Evolutionary conservation across 2,888 invertebrate genomes (phyloP).

Genomic region (Drosophila peninsularis): DNA sequence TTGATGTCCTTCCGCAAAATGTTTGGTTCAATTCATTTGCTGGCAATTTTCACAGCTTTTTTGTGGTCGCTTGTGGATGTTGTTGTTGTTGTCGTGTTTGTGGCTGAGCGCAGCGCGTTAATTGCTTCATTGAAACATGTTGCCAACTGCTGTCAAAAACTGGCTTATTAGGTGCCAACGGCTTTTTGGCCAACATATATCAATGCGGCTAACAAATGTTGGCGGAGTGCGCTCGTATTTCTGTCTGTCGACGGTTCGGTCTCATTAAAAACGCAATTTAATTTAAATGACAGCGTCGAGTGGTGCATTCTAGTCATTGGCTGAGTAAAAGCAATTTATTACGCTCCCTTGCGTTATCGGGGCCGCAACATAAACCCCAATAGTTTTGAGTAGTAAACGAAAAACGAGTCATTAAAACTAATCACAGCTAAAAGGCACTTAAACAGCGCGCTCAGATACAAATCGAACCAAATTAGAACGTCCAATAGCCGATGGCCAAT

Average conservation of each 20-base stretch:
- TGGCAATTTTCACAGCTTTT: slow-evolving; percentile 59
- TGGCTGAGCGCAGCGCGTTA: slow-evolving; percentile 49
- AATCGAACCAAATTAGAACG: slow-evolving; percentile 69
- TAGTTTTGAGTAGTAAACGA: slow-evolving; percentile 15
- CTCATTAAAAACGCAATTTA: slow-evolving; percentile 74
- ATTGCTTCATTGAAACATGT: slow-evolving; percentile 80
- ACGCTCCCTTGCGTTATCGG: slow-evolving; percentile 29
- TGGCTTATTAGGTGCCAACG: slow-evolving; percentile 73
- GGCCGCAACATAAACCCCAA: slow-evolving; percentile 26
- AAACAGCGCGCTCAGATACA: slow-evolving; percentile 61
- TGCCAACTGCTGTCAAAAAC: slow-evolving; percentile 58
- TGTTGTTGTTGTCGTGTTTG: slow-evolving; percentile 36
- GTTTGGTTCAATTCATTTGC: slow-evolving; percentile 76
- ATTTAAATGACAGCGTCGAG: slow-evolving; percentile 60
- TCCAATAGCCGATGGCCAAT: slow-evolving; percentile 31
- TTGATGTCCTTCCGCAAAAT: slow-evolving; percentile 71
- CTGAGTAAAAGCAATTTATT: slow-evolving; percentile 54
- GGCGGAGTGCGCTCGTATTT: not conserved
- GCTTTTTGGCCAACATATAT: slow-evolving; percentile 61
- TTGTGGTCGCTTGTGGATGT: slow-evolving; percentile 42
- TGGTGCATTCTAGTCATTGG: slow-evolving; percentile 45
- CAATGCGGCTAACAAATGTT: slow-evolving; percentile 32
- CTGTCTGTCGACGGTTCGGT: slow-evolving; percentile 4
- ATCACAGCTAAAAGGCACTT: slow-evolving; percentile 77
- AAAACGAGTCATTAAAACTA: slow-evolving; percentile 72